phyloP scores from a whole-genome alignment of 1,140 invertebrate genomes.

The Pseudomyrmex sp. region DNA sequence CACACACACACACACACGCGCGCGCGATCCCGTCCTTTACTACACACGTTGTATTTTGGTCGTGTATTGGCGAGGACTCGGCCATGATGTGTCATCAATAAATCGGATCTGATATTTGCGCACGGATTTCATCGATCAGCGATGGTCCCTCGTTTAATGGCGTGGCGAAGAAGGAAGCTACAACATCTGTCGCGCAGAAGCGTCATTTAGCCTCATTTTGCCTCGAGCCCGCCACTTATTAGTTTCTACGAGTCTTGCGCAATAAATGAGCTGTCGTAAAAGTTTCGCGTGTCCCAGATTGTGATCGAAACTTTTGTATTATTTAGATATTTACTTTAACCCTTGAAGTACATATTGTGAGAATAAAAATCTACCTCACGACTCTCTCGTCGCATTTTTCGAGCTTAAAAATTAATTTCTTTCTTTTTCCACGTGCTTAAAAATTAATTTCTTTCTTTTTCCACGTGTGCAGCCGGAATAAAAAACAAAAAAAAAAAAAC shows the following conservation, averaged over 20 bases:
- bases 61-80: constrained; percentile 30
- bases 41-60: background rate
- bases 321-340: too few relatives aligned
- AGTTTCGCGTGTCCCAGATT: too few relatives aligned
- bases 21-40: background rate
- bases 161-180: background rate
- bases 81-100: constrained; percentile 60
- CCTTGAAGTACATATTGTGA: too few relatives aligned
- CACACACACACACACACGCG: background rate
- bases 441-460: too few relatives aligned
- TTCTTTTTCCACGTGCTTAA: too few relatives aligned
- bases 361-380: too few relatives aligned
- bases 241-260: background rate
- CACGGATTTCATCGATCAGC: constrained; percentile 21
- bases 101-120: constrained; percentile 31
- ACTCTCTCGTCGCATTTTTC: too few relatives aligned
- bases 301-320: too few relatives aligned
- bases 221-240: background rate
- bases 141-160: constrained; percentile 9
- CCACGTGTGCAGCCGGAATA: too few relatives aligned
- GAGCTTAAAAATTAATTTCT: too few relatives aligned
- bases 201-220: background rate
- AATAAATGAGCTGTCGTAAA: background rate
- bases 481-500: too few relatives aligned
- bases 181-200: background rate